These are phyloP conservation scores for Mallotus villosus DNA, from an alignment of 2,797 vertebrate genomes.

Conservation along the genomic window DNA sequence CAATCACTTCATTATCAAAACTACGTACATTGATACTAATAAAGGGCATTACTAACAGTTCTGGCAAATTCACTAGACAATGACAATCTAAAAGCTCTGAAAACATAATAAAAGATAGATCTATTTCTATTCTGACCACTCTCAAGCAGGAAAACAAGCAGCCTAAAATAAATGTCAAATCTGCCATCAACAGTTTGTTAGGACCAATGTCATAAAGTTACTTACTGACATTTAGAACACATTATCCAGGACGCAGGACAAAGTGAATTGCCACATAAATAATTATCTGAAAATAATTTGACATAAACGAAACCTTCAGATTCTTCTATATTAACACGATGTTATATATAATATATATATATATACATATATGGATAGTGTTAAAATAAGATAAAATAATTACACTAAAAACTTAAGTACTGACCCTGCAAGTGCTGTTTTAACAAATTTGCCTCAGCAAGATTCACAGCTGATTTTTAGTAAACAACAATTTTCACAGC, in stretches of 20 bases:
- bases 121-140: conserved; percentile 31
- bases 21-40: conserved; percentile 30
- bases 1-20: conserved; percentile 50
- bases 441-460: conserved; percentile 37
- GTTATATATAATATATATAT: conserved; percentile 41
- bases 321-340: conserved; percentile 43
- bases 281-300: conserved; percentile 25
- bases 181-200: conserved; percentile 9
- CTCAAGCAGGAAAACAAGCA: conserved; percentile 33
- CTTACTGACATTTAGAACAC: conserved; percentile 50
- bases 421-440: conserved; percentile 45
- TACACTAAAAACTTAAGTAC: conserved; percentile 28
- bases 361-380: background rate
- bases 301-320: conserved; percentile 50
- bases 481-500: conserved; percentile 67
- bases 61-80: conserved; percentile 35
- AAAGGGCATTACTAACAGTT: conserved; percentile 27
- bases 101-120: conserved; percentile 36
- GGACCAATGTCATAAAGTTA: conserved; percentile 27
- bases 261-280: conserved; percentile 33
- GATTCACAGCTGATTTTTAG: conserved; percentile 57
- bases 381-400: conserved; percentile 57
- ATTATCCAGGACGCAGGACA: conserved; percentile 30
- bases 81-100: conserved; percentile 32
- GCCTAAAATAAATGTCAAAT: background rate